Percentiles rank a stretch among this genome's conserved stretches.
phyloP scores from a whole-genome alignment of 2,113 vertebrate species.

The Nycticebus coucang region DNA sequence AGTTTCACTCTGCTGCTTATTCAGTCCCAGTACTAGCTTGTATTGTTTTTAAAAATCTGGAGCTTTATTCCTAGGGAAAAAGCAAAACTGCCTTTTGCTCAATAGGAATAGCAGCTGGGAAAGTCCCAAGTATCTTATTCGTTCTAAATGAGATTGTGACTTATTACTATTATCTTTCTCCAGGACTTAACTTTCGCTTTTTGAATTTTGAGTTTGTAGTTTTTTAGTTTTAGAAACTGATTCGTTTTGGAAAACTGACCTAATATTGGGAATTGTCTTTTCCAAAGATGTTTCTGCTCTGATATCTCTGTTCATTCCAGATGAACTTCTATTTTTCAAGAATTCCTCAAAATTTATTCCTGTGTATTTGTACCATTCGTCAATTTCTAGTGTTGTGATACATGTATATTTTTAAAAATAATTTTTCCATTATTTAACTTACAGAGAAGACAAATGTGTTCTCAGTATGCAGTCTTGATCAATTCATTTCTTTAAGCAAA shows the following conservation, averaged over 20 bases:
- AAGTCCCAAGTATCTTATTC: neutral
- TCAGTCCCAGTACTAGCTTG: neutral
- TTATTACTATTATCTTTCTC: neutral
- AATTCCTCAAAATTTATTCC: neutral
- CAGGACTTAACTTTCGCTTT: neutral
- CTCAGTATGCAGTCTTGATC: neutral
- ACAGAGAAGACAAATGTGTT: neutral
- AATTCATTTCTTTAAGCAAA: conserved; percentile 18
- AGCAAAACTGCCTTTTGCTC: neutral
- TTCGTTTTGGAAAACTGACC: neutral
- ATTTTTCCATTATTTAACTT: neutral
- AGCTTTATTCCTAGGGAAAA: neutral
- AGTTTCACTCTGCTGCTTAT: neutral
- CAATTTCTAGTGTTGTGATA: neutral
- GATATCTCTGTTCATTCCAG: neutral
- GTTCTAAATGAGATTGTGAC: neutral
- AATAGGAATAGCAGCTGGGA: neutral
- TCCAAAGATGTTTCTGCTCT: neutral
- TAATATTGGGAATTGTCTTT: neutral
- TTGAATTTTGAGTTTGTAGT: neutral
- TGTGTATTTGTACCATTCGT: neutral
- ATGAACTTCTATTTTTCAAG: neutral
- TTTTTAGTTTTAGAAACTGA: neutral
- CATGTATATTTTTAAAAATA: neutral
- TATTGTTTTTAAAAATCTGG: neutral